Evolutionary conservation across 2,888 invertebrate genomes (phyloP).

Genomic region (Phyto melanocephala): DNA sequence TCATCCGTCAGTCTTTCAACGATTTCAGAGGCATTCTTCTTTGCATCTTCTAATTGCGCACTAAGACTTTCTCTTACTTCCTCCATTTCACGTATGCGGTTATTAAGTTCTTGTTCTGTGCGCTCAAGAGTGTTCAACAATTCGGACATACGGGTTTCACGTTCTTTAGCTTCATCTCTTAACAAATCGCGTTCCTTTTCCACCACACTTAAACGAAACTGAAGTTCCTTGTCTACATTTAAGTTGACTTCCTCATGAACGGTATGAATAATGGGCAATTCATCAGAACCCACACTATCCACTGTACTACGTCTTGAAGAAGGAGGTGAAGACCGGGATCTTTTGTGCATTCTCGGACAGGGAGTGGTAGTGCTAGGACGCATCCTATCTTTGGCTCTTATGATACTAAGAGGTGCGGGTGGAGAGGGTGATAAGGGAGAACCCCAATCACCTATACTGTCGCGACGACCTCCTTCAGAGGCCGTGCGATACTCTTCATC

Average conservation of each 20-base stretch:
- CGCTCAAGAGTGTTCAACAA: slow-evolving; percentile 86
- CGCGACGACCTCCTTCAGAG: slow-evolving; percentile 89
- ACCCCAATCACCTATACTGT: slow-evolving; percentile 90
- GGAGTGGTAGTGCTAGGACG: slow-evolving; percentile 80
- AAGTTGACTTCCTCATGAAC: slow-evolving; percentile 74
- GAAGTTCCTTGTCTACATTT: slow-evolving; percentile 81
- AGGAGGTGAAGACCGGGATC: slow-evolving; percentile 82
- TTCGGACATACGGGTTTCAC: slow-evolving; percentile 89
- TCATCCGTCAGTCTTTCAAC: slow-evolving; percentile 85
- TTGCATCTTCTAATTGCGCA: slow-evolving; percentile 84
- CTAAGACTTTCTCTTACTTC: slow-evolving; percentile 83
- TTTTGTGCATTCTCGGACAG: slow-evolving; percentile 81
- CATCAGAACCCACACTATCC: slow-evolving; percentile 83
- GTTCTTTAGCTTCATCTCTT: slow-evolving; percentile 85
- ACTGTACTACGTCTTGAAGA: slow-evolving; percentile 83
- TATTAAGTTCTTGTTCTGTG: slow-evolving; percentile 87
- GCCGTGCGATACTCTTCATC: slow-evolving; percentile 93
- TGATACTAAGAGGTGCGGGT: slow-evolving; percentile 82
- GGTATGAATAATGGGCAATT: slow-evolving; percentile 75
- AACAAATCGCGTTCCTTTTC: slow-evolving; percentile 87
- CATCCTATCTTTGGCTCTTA: slow-evolving; percentile 81
- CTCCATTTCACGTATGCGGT: slow-evolving; percentile 86
- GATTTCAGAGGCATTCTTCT: slow-evolving; percentile 85
- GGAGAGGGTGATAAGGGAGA: slow-evolving; percentile 85
- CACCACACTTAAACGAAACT: slow-evolving; percentile 84